Base-by-base conservation (phyloP, 2,797 vertebrate species). In the Distichodus sexfasciatus region DNA sequence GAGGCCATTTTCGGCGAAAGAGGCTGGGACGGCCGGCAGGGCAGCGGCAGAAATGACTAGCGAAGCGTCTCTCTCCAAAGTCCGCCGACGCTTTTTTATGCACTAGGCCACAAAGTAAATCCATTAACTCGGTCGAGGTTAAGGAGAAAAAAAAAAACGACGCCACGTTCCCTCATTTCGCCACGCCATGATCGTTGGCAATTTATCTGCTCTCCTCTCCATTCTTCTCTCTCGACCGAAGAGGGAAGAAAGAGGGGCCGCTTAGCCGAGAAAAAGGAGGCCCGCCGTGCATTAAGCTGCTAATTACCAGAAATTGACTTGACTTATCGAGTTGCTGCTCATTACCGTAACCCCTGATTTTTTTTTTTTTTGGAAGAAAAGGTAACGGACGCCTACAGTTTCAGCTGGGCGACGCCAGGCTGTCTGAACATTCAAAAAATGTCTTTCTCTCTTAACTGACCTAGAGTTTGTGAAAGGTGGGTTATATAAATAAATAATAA, bases 261-360 rank as follows among this genome's bases (percentile, higher is more conserved):
- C n/a, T n/a, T n/a, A n/a, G n/a, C n/a, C n/a, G n/a, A n/a, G 51
- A 40, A 73, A 84, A 85, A 61, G 83, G 79, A 75, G 23, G 23
- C 70, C 66, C n/a, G 40, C 58, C 28, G 53, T 28, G 61, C 46
- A 54, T 61, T 69, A 66, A 24, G 19, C 60, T 78, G 73, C 76
- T 80, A 80, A 80, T 80, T 80, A 81, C 74, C 76, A 65, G 76
- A 79, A 78, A 81, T 76, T 75, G 79, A 81, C 79, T 80, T 75
- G 69, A 71, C 76, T 76, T 77, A 76, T 78, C 72, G 72, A 81
- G 74, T 69, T 62, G 54, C 55, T 58, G 74, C 47, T 76, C 75
- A 69, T 77, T 73, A 77, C 67, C 21, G 58, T 28, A 66, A 24
- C 19, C 48, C 64, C 33, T 63, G 66, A 66, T 51, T 53, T 66